Conservation (phyloP, 2,888 invertebrate genomes). For the Amaurobius ferox region DNA sequence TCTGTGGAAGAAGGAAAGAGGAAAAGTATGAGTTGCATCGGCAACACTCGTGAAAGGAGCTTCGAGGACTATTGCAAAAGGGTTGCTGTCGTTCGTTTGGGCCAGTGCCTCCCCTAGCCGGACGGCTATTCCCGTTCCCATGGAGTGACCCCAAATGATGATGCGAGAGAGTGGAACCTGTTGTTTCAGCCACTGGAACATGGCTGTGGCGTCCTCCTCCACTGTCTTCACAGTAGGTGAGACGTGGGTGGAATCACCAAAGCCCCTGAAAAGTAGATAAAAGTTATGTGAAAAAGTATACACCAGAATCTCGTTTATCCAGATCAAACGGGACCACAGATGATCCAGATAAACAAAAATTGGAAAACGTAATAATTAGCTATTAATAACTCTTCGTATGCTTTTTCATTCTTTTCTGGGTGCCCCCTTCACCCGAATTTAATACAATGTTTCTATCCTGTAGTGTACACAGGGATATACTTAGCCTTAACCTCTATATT, state of each 20-base stretch:
- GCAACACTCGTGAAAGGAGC: conserved; percentile 94
- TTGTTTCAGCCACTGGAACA: conserved; percentile 84
- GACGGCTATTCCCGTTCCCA: conserved; percentile 87
- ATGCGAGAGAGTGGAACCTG: conserved; percentile 83
- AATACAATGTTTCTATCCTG: too few relatives aligned
- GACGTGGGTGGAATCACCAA: conserved; percentile 80
- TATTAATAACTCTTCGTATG: too few relatives aligned
- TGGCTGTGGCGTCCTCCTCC: conserved; percentile 87
- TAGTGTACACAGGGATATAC: too few relatives aligned
- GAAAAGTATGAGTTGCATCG: conserved; percentile 91
- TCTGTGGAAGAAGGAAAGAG: conserved; percentile 84
- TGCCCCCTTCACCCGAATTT: too few relatives aligned
- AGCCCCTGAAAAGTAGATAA: conserved; percentile 79
- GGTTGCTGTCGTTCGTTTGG: conserved; percentile 73
- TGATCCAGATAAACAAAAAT: too few relatives aligned
- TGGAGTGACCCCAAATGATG: conserved; percentile 96
- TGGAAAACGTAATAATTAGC: too few relatives aligned
- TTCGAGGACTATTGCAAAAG: conserved; percentile 88
- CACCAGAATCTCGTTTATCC: too few relatives aligned
- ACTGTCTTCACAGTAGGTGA: conserved; percentile 86
- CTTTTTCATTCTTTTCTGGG: too few relatives aligned
- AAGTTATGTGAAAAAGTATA: too few relatives aligned
- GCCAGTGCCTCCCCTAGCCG: conserved; percentile 82
- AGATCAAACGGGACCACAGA: too few relatives aligned
- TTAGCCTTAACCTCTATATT: too few relatives aligned